A percentile compares a stretch with the other conserved stretches of the same genome.
Evolutionary conservation across 1,140 invertebrate species (phyloP).

Genomic region (Drosophila pachea): DNA sequence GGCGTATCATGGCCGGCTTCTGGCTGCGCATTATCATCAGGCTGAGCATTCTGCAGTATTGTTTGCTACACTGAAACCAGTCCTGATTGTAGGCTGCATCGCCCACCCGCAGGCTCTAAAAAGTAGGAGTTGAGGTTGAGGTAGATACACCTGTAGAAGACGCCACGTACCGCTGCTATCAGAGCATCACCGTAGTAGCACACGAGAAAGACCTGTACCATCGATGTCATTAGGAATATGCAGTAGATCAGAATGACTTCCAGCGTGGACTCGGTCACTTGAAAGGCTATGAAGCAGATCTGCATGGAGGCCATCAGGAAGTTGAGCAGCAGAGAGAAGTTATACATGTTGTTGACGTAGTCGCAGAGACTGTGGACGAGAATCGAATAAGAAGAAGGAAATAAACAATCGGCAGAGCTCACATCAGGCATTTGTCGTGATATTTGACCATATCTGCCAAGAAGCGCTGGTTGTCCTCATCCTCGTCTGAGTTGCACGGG

Average conservation of each 20-base stretch:
- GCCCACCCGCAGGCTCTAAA: conserved; percentile 60
- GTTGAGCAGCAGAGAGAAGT: conserved; percentile 65
- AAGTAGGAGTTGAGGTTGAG: not conserved
- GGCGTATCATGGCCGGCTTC: conserved; percentile 62
- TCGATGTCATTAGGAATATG: conserved; percentile 69
- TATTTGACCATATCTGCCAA: conserved; percentile 54
- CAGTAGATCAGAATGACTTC: conserved; percentile 70
- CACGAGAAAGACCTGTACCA: conserved; percentile 72
- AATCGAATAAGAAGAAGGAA: too few relatives aligned
- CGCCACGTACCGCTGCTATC: conserved; percentile 55
- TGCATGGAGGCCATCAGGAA: conserved; percentile 71
- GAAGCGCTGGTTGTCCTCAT: conserved; percentile 51
- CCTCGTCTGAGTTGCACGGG: conserved; percentile 29
- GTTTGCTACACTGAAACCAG: conserved; percentile 65
- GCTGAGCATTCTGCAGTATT: conserved; percentile 59
- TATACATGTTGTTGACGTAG: conserved; percentile 60
- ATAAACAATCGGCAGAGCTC: conserved; percentile 15
- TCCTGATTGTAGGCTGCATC: conserved; percentile 75
- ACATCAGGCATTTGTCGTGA: conserved; percentile 67
- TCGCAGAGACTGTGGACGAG: conserved; percentile 55
- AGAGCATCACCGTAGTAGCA: conserved; percentile 70
- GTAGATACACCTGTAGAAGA: not conserved
- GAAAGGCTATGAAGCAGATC: conserved; percentile 76
- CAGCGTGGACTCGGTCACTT: conserved; percentile 64
- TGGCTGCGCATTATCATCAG: conserved; percentile 67